These are phyloP conservation scores for Ptychoptera albimana DNA, from an alignment of 2,888 invertebrate genomes.

Conservation along the genomic window DNA sequence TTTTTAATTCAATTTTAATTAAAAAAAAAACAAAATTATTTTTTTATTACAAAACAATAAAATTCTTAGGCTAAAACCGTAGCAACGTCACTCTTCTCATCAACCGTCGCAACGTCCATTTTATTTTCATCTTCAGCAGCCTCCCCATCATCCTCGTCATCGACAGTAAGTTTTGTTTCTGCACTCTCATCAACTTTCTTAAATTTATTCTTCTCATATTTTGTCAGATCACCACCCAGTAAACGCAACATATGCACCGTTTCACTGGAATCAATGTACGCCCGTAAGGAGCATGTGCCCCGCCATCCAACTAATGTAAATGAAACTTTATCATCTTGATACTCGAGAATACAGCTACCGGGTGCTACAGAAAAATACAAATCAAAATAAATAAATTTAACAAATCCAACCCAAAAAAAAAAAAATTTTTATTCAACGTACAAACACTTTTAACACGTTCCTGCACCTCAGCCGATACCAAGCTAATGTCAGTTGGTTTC, in stretches of 20 bases:
- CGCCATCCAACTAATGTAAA: slow-evolving; percentile 80
- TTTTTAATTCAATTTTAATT: too few species aligned
- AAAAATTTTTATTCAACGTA: too few species aligned
- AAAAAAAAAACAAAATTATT: too few species aligned
- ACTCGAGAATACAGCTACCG: slow-evolving; percentile 66
- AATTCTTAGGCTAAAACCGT: too few species aligned
- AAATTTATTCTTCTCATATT: slow-evolving; percentile 63
- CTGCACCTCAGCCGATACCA: slow-evolving; percentile 50
- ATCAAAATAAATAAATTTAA: not conserved
- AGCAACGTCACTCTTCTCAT: too few species aligned
- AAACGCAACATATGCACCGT: slow-evolving; percentile 75
- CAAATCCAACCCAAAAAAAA: too few species aligned
- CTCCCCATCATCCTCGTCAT: slow-evolving; percentile 12
- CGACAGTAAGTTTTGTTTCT: not conserved
- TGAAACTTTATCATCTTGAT: slow-evolving; percentile 35
- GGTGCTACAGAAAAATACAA: slow-evolving; percentile 20
- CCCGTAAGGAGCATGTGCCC: slow-evolving; percentile 70
- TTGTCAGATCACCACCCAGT: slow-evolving; percentile 69
- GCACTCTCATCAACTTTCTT: slow-evolving; percentile 36
- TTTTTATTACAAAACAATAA: too few species aligned
- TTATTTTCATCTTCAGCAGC: slow-evolving; percentile 15
- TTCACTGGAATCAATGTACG: slow-evolving; percentile 74
- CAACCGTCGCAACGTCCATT: slow-evolving; percentile 13
- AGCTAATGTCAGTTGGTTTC: slow-evolving; percentile 57
- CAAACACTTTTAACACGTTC: slow-evolving; percentile 50